These are phyloP conservation scores for Pseudococcus viburni DNA, from an alignment of 2,888 invertebrate genomes.

Conservation along the genomic window DNA sequence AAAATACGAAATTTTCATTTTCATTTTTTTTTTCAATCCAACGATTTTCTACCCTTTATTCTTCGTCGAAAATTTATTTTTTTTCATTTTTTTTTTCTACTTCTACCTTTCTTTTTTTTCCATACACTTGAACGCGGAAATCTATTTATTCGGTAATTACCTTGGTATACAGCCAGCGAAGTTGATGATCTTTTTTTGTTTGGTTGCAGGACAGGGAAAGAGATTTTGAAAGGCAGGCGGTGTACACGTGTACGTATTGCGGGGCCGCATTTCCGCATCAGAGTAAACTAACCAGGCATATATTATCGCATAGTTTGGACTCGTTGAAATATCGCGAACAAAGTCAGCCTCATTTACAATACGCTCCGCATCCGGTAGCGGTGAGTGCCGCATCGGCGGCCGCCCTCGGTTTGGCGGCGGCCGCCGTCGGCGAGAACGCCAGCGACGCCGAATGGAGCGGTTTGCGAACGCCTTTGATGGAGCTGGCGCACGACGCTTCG, in stretches of 20 bases:
- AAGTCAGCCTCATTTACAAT: slow-evolving; percentile 72
- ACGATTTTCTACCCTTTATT: not conserved
- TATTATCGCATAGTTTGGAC: slow-evolving; percentile 86
- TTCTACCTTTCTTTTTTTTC: not conserved
- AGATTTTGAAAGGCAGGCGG: slow-evolving; percentile 77
- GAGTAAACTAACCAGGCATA: slow-evolving; percentile 91
- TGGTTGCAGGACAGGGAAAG: slow-evolving; percentile 96
- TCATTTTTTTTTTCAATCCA: no score
- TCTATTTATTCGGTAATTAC: not conserved
- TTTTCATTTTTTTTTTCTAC: not conserved
- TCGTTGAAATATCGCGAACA: slow-evolving; percentile 88
- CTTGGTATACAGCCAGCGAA: slow-evolving; percentile 65
- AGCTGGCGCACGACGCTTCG: slow-evolving; percentile 54
- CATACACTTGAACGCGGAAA: not conserved
- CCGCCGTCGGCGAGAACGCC: slow-evolving; percentile 16
- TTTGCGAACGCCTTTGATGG: slow-evolving; percentile 36
- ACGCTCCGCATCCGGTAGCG: slow-evolving; percentile 71
- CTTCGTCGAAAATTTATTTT: not conserved
- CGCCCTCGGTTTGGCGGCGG: not conserved
- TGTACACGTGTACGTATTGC: slow-evolving; percentile 90
- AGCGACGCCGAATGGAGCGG: slow-evolving; percentile 52
- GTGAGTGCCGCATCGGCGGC: slow-evolving; percentile 72
- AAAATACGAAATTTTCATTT: not conserved
- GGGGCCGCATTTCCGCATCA: slow-evolving; percentile 90
- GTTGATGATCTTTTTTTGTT: slow-evolving; percentile 74